A percentile compares a stretch with the other conserved stretches of the same genome.
These are phyloP conservation scores for Perca fluviatilis DNA, from an alignment of 2,113 vertebrate genomes.

Conservation along the genomic window DNA sequence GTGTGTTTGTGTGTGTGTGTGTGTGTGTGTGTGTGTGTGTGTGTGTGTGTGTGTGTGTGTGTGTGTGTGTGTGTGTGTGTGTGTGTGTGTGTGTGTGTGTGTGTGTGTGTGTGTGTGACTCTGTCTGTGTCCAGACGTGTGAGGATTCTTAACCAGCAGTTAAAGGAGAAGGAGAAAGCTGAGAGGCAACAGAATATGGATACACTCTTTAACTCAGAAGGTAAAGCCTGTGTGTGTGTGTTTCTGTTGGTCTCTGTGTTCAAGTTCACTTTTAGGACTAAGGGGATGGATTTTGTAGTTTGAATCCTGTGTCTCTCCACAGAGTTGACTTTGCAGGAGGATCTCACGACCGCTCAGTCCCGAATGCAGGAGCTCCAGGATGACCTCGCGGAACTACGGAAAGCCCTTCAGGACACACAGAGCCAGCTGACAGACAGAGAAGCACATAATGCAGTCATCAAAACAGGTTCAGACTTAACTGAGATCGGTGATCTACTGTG, in stretches of 20 bases:
- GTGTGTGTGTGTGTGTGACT: neutral
- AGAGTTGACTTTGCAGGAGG: constrained; percentile 83
- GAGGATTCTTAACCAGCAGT: constrained; percentile 88
- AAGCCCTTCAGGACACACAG: constrained; percentile 83
- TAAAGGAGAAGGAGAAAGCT: constrained; percentile 82
- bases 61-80: too few relatives aligned
- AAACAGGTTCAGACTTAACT: constrained; percentile 80
- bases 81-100: neutral
- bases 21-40: too few relatives aligned
- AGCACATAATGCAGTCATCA: constrained; percentile 79
- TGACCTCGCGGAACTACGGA: constrained; percentile 86
- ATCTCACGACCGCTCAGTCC: constrained; percentile 83
- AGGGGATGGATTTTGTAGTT: neutral
- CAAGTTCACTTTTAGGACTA: neutral
- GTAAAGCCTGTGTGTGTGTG: constrained; percentile 74
- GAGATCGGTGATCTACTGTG: neutral
- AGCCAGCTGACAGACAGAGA: constrained; percentile 83
- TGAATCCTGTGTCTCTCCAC: constrained; percentile 29
- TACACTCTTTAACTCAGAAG: constrained; percentile 81
- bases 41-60: too few relatives aligned
- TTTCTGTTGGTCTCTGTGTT: neutral
- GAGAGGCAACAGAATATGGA: constrained; percentile 73
- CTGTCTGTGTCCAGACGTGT: constrained; percentile 83
- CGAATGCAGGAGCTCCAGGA: constrained; percentile 85
- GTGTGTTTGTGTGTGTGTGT: too few relatives aligned